phyloP scores from a whole-genome alignment of 1,140 invertebrate genomes.

The Pseudomyrmex sp. region DNA sequence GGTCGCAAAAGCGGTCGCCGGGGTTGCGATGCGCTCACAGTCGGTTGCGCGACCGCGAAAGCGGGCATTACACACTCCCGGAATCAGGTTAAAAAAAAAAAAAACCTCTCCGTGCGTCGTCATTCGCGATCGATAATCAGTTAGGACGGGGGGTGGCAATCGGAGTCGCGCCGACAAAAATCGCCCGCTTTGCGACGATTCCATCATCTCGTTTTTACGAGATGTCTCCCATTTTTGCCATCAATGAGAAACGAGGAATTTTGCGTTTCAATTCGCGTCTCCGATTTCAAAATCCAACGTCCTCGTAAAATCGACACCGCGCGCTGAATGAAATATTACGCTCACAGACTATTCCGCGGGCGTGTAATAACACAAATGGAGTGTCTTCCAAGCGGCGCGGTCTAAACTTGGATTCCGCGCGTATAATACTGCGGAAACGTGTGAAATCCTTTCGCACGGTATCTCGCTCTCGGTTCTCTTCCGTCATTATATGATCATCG shows the following conservation, averaged over 20 bases:
- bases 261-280: conserved; percentile 12
- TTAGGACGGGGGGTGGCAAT: neutral
- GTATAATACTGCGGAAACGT: neutral
- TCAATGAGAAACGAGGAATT: neutral
- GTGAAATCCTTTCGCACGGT: too few species aligned
- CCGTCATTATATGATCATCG: conserved; percentile 1
- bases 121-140: neutral
- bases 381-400: neutral
- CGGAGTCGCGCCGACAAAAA: neutral
- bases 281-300: conserved; percentile 21
- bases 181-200: neutral
- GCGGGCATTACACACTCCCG: neutral
- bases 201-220: conserved; percentile 20
- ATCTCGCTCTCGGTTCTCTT: neutral
- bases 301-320: neutral
- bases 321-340: conserved; percentile 8
- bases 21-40: neutral
- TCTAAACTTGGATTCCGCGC: neutral
- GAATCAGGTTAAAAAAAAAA: conserved; percentile 28
- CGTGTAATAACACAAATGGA: neutral
- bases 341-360: neutral
- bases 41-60: neutral
- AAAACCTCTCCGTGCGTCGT: neutral
- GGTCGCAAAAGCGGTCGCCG: conserved; percentile 14
- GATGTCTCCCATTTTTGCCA: neutral